Percentiles rank a stretch among this genome's conserved stretches.
These are phyloP conservation scores for Phrynocephalus versicolor DNA, from an alignment of 2,113 vertebrate species.

Conservation along the genomic window DNA sequence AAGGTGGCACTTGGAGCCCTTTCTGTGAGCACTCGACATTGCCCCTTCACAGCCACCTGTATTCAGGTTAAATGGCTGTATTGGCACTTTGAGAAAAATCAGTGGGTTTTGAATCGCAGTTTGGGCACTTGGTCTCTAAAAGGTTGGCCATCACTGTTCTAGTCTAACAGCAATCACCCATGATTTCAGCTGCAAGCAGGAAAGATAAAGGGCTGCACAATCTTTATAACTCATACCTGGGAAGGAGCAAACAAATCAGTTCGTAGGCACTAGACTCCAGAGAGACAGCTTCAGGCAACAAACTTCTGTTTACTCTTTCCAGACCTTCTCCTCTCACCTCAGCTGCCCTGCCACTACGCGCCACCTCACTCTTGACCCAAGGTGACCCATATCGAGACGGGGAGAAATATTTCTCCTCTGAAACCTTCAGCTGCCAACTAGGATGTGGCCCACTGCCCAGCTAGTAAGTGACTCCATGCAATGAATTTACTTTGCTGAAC, in stretches of 20 bases:
- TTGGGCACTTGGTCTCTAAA: no score
- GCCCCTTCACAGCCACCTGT: no score
- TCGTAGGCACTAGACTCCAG: background rate
- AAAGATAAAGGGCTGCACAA: conserved; percentile 25
- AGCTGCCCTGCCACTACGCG: background rate
- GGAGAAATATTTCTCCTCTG: conserved; percentile 12
- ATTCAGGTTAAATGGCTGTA: no score
- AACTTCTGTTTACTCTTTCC: conserved; percentile 4
- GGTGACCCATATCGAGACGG: background rate
- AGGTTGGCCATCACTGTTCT: no score
- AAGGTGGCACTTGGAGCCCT: no score
- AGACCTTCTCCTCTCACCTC: background rate
- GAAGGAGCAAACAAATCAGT: background rate
- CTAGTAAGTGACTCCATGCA: conserved; percentile 22
- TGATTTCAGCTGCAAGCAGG: background rate
- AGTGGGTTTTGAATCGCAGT: no score
- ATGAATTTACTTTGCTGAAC: background rate
- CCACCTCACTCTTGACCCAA: conserved; percentile 21
- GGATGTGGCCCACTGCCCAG: conserved; percentile 18
- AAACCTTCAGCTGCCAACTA: background rate
- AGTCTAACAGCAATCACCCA: background rate
- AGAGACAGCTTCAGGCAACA: conserved; percentile 11
- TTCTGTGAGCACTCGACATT: no score
- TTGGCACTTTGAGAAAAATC: no score
- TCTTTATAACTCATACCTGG: background rate